phyloP scores from a whole-genome alignment of 2,888 invertebrate genomes.

The Oxytorus armatus region DNA sequence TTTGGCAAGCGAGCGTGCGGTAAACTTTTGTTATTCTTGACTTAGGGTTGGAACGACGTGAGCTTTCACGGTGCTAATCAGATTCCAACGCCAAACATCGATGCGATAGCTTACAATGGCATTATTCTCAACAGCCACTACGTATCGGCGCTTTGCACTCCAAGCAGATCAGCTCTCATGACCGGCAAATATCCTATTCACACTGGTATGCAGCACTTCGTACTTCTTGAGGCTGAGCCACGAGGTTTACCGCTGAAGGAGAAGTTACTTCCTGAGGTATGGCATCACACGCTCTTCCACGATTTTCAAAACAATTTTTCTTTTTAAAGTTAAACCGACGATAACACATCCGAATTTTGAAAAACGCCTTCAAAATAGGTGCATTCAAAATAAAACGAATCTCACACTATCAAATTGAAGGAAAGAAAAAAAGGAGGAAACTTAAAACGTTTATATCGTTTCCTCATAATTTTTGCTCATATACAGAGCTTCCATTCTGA shows the following conservation, averaged over 20 bases:
- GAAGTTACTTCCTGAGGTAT: constrained; percentile 88
- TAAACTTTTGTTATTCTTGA: neutral
- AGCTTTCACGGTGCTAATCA: constrained; percentile 95
- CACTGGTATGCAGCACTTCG: constrained; percentile 90
- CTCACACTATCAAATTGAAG: no score
- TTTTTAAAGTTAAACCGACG: no score
- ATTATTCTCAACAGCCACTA: constrained; percentile 95
- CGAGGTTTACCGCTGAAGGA: constrained; percentile 89
- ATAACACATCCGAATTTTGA: no score
- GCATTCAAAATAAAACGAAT: no score
- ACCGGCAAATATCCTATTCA: constrained; percentile 95
- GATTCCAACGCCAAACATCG: constrained; percentile 95
- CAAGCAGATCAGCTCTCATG: constrained; percentile 91
- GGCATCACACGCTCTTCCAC: no score
- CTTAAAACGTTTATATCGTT: no score
- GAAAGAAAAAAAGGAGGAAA: no score
- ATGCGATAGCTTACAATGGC: constrained; percentile 93
- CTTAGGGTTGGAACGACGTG: constrained; percentile 96
- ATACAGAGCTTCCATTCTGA: no score
- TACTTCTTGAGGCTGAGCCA: constrained; percentile 89
- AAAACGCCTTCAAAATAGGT: no score
- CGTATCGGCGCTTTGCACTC: constrained; percentile 93
- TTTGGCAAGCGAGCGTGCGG: no score
- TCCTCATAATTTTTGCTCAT: no score
- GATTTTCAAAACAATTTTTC: neutral